These are phyloP conservation scores for Rhagoletis zephyria DNA, from an alignment of 1,140 invertebrate species.

Conservation along the genomic window DNA sequence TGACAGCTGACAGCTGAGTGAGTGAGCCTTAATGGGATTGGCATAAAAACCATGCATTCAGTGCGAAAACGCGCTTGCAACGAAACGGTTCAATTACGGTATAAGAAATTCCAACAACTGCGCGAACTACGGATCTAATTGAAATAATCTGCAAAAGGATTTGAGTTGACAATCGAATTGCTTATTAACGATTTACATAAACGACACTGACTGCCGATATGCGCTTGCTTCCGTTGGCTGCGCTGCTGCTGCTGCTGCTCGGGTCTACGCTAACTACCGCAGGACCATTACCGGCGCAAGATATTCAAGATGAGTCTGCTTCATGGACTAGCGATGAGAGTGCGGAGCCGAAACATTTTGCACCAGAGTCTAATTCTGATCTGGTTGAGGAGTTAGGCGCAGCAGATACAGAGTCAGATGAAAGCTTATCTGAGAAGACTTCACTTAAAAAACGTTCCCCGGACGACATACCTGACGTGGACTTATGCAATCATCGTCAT, in stretches of 20 bases:
- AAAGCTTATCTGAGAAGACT: background rate
- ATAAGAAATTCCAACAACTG: background rate
- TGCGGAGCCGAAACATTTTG: background rate
- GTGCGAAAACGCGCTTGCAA: conserved; percentile 37
- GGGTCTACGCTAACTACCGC: background rate
- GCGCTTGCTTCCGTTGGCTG: background rate
- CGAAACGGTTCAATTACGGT: background rate
- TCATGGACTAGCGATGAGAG: background rate
- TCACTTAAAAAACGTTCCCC: background rate
- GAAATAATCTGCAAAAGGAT: background rate
- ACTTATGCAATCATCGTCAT: background rate
- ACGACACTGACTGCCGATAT: background rate
- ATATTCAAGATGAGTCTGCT: background rate
- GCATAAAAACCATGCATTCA: background rate
- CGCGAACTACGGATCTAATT: background rate
- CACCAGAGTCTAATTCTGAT: background rate
- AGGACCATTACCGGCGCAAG: conserved; percentile 1
- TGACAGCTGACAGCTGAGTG: background rate
- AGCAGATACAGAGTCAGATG: background rate
- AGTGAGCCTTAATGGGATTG: conserved; percentile 38
- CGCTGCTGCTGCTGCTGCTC: conserved; percentile 1
- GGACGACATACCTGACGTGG: background rate
- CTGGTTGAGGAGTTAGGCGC: background rate
- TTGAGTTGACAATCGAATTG: background rate
- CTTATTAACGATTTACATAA: background rate